Evolutionary conservation across 2,888 invertebrate genomes (phyloP), one percentile per base, ranked within the genome.

Genomic region (Agrenia bidenticulata): DNA sequence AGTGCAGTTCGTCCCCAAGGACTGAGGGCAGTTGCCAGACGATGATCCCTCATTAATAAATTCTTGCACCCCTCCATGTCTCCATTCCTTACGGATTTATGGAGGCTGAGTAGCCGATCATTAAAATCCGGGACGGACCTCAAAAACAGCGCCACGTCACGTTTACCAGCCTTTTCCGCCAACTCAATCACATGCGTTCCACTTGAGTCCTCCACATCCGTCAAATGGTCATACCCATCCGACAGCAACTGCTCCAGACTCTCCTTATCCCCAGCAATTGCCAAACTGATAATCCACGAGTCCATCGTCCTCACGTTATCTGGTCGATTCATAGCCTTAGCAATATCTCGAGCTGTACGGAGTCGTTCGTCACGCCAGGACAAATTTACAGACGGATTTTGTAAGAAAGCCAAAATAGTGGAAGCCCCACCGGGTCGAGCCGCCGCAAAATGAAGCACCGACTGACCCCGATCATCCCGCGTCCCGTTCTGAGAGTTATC

Each of bases 381-480:
- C 56, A 93, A 83, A 79, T 89, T 92, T 24, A 89, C 86, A 74
- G 89, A 87, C 0, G 89, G 87, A 78, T 93, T 92, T 78, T 88
- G 85, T 4, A 94, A 84, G 21, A 94, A 82, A 77, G 91, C 89
- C 77, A 89, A 87, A 41, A 94, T 82, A 0, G 89, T 89, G 72
- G 90, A 89, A 57, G 89, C 85, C 0, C 90, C 87, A 78, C 93
- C 93, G 0, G 89, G 85, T 54, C 92, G 85, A 0, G 90, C 89
- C 0, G 91, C 89, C 0, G 93, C 92, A 80, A 92, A 92, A 80
- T 94, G 94, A 39, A 94, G 80, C 85, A 92, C 88, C 68, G 90
- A 92, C 79, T 92, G 92, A 0, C 94, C 94, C 77, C 92, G 90
- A 78, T 93, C 93, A 77, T 94, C 93, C 89, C 90, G 21, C 2